Base-by-base conservation (phyloP, 2,113 vertebrate genomes). In the Sapayoa aenigma region DNA sequence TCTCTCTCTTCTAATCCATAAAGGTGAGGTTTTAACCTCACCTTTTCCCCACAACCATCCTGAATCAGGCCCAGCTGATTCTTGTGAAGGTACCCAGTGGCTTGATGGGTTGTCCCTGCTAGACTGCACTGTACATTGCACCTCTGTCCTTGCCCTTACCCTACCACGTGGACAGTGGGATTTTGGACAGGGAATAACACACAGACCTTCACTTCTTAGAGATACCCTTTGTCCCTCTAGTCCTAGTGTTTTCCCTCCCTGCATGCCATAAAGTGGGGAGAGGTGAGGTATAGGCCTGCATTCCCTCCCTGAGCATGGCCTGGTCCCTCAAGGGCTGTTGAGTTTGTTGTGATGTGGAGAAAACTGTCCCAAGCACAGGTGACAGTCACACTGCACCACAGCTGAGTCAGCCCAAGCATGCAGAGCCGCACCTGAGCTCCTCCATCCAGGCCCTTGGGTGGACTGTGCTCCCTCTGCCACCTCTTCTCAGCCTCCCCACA, bases 381-480 rank as follows among this genome's bases (percentile, higher is more conserved):
- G 69, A 31, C 50, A 46, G 42, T 58, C 71, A 62, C 66, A 53
- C 24, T 1, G 2, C 56, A 58, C 10, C 13, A 1, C 2, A 4
- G 42, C 52, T n/a, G 66, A 75, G 66, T 46, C 83, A 92, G 66
- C 42, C 73, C 1, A 4, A 67, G 83, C 60, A 13, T 6, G 37
- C 17, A 1, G 19, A 77, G 69, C 72, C 1, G 6, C 1, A 3
- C 55, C 53, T 74, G 50, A 71, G 41, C 66, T 50, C 12, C 55
- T 76, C 19, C 44, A 42, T 6, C 18, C 63, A 15, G 39, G 41
- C 23, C 46, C 55, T 33, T 49, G 60, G 20, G 31, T 46, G 78
- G 55, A 55, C 69, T 90, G 24, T 41, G 59, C 69, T 71, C 30
- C 69, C 30, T 41, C 37, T 0, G 0, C 41, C 1, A 1, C 60